Evolutionary conservation across 2,797 vertebrate species (phyloP), one percentile per base, ranked within the genome.

Genomic region (Pseudomugil tenellus): DNA sequence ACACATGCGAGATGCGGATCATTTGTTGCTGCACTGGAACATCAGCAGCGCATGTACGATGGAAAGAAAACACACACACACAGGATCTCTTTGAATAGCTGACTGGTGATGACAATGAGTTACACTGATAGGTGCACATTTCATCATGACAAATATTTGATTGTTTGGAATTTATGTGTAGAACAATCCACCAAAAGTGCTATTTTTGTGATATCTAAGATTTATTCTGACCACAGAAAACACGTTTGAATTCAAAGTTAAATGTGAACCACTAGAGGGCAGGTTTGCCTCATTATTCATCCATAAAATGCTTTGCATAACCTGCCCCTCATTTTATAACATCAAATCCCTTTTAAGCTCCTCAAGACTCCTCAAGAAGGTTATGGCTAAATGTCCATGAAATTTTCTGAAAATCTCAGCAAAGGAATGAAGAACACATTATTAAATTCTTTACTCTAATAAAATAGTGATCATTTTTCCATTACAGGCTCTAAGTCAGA

Each of bases 241-340:
- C 1, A 26, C 2, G 31, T 62, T 41, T 37, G 35, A 37, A 23
- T 48, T 49, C 14, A 1, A 25, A 59, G 74, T 16, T 9, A 0
- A 31, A 57, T 48, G 0, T 62, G 6, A 23, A 54, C 54, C 87
- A 79, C 76, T 74, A 85, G 88, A 77, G 72, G 79, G 78, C 77
- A 81, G 60, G 7, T 29, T 70, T 39, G 13, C 8, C 16, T 57
- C 32, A 56, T 31, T 55, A 4, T 19, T 14, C 5, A 6, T 34
- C 14, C 2, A 31, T 14, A 56, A 28, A 56, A 58, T 21, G 19
- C 8, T 56, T 49, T 70, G 25, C 23, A 26, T 8, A 59, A 28
- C 19, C 11, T 56, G 56, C 51, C 10, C 21, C 34, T 46, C 19
- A 14, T 71, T 58, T 64, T 39, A 52, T 52, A 41, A 64, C 3